Base-by-base conservation (phyloP, 2,113 vertebrate genomes). In the Plotosus lineatus region DNA sequence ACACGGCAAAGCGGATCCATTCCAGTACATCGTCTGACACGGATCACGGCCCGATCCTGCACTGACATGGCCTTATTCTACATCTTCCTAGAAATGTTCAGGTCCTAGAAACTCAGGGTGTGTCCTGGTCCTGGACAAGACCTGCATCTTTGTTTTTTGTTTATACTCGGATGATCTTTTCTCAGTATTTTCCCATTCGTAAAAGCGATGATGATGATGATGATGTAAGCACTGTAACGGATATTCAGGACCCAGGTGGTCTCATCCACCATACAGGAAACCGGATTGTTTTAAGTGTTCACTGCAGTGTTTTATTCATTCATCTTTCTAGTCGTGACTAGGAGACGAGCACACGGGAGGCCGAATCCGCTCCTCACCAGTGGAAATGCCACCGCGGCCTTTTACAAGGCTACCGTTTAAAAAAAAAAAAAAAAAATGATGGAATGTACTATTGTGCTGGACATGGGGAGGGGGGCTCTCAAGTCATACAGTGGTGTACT, bases 1-100 rank as follows among this genome's bases (percentile, higher is more conserved):
- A 89, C 95, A 97, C 85, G 97, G 98, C 87, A 99, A 99, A 91
- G 94, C 96, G 79, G 96, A 99, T 89, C 88, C 95, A 0, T 99
- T 97, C 93, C 98, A 99, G 90, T 99, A 99, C 84, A 95, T 99
- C 84, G 97, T 99, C 92, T 99, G 94, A 98, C 83, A 87, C 48
- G 79, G 79, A 84, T 82, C 80, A 23, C 3, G 3, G 50, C 42
- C 60, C n/a, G 0, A 19, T 75, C 50, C 71, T 66, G 65, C 44
- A 48, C 68, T 48, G 11, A 19, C 4, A 51, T 3, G 69, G 46
- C 46, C 69, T 51, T 72, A 1, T 48, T 50, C 17, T 31, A 1
- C 0, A 11, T 14, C 42, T 40, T 17, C 0, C 2, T 31, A 31
- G 2, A 65, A 28, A 12, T 33, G 10, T 40, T n/a, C 63, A 66